Base-by-base conservation (phyloP, 2,113 vertebrate species). In the Columba janthina region DNA sequence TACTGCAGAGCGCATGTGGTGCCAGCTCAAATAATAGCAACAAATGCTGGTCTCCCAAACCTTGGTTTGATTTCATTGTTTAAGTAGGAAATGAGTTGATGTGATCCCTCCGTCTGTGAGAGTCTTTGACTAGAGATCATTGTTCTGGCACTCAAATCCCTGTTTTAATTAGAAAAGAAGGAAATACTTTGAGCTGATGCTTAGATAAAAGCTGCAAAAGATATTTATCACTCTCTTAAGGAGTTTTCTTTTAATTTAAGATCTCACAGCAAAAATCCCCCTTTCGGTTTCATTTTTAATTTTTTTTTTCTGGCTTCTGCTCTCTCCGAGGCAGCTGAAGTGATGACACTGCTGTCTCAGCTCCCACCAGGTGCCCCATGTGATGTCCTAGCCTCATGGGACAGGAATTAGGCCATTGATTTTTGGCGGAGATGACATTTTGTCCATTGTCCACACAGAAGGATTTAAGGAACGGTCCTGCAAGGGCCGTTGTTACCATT, bases 81-180 rank as follows among this genome's bases (percentile, higher is more conserved):
- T 92, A 74, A 97, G 93, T 96, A 96, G 86, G 94, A 97, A 98
- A 96, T 95, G 94, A 96, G 87, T 92, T 96, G 93, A 84, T 97
- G 81, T 94, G 82, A 96, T 96, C 90, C 83, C 93, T 97, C 85
- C 0, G 57, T 93, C 88, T 92, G 67, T 65, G 87, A 94, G 78
- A 95, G 87, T 91, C 66, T 85, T 93, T 96, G 94, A 95, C 84
- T 94, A 56, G 62, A 77, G 86, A 94, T 94, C 80, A 88, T 97
- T 97, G 87, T 97, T 96, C 94, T 97, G 96, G 89, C 60, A 82
- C 80, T 96, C 71, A 90, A 67, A 91, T 90, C 89, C 75, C 53
- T 94, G 85, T 98, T 97, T 97, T 97, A 97, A 97, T 97, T 96
- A 95, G 95, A 94, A 94, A 97, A 96, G 86, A 91, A 97, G 90